Evolutionary conservation across 2,797 vertebrate species (phyloP).

Genomic region (Lutjanus campechanus): DNA sequence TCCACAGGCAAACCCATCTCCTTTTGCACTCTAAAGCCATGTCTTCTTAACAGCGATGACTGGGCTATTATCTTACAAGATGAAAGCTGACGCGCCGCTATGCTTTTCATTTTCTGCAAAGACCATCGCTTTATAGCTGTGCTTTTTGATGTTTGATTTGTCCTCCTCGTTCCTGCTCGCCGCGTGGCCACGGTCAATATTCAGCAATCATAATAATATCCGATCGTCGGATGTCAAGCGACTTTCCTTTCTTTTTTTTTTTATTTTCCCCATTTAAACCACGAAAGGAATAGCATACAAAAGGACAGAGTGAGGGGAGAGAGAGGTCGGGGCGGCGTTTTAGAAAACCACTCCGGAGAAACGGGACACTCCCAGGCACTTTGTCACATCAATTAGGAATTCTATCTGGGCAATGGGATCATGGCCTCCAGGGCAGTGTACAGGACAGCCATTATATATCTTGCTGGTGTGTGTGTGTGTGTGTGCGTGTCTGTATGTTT

Average conservation of each 20-base stretch:
- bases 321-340: conserved; percentile 69
- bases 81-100: conserved; percentile 77
- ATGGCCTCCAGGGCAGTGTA: conserved; percentile 68
- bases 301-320: conserved; percentile 51
- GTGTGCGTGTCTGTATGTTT: conserved; percentile 34
- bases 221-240: conserved; percentile 73
- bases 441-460: conserved; percentile 73
- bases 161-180: conserved; percentile 60
- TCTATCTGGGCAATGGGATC: conserved; percentile 79
- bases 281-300: conserved; percentile 69
- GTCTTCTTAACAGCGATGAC: conserved; percentile 76
- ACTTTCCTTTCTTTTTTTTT: conserved; percentile 35
- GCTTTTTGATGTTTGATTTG: conserved; percentile 80
- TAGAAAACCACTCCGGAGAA: conserved; percentile 79
- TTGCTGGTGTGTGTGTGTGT: conserved; percentile 34
- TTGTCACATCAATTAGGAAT: conserved; percentile 86
- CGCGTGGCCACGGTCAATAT: conserved; percentile 73
- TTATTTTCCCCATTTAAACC: conserved; percentile 69
- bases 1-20: conserved; percentile 73
- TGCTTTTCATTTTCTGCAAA: conserved; percentile 73
- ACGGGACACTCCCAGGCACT: conserved; percentile 79
- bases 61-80: conserved; percentile 83
- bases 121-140: conserved; percentile 58
- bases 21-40: conserved; percentile 75
- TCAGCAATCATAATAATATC: conserved; percentile 79